A percentile compares a stretch with the other conserved stretches of the same genome.
Conservation (phyloP, 1,140 invertebrate species). For the Bradysia coprophila region DNA sequence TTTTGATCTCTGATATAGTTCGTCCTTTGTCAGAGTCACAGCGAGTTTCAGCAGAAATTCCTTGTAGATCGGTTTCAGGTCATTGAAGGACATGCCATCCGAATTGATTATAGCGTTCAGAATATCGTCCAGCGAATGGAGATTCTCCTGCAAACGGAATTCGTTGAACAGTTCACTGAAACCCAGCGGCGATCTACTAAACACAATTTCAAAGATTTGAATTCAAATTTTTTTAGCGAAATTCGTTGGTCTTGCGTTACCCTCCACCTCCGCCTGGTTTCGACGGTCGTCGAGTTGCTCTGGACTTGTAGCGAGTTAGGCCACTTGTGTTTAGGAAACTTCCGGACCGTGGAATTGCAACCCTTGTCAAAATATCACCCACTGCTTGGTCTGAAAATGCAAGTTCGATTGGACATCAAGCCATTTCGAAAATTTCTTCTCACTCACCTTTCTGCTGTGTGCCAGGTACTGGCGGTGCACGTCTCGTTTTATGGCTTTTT, state of each 20-base stretch:
- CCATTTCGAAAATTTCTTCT: too few relatives aligned
- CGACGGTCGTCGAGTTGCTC: slow-evolving; percentile 18
- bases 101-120: slow-evolving; percentile 71
- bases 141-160: slow-evolving; percentile 64
- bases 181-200: slow-evolving; percentile 49
- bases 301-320: slow-evolving; percentile 42
- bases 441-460: background rate
- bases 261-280: slow-evolving; percentile 12
- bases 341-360: slow-evolving; percentile 61
- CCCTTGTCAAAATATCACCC: slow-evolving; percentile 64
- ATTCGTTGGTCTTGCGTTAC: slow-evolving; percentile 3
- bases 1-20: slow-evolving; percentile 73
- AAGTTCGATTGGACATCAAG: too few relatives aligned
- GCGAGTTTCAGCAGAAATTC: slow-evolving; percentile 73
- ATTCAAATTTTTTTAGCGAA: slow-evolving; percentile 11
- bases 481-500: slow-evolving; percentile 19
- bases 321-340: slow-evolving; percentile 66
- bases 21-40: slow-evolving; percentile 72
- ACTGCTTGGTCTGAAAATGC: slow-evolving; percentile 27
- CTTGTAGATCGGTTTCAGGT: slow-evolving; percentile 76
- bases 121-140: slow-evolving; percentile 74
- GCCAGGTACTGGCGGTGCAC: slow-evolving; percentile 18
- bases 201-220: slow-evolving; percentile 9
- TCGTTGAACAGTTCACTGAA: slow-evolving; percentile 70
- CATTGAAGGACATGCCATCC: slow-evolving; percentile 83